Percentiles rank a stretch among this genome's conserved stretches.
Conservation (phyloP, 1,140 invertebrate species). For the Pristionchus pacificus region DNA sequence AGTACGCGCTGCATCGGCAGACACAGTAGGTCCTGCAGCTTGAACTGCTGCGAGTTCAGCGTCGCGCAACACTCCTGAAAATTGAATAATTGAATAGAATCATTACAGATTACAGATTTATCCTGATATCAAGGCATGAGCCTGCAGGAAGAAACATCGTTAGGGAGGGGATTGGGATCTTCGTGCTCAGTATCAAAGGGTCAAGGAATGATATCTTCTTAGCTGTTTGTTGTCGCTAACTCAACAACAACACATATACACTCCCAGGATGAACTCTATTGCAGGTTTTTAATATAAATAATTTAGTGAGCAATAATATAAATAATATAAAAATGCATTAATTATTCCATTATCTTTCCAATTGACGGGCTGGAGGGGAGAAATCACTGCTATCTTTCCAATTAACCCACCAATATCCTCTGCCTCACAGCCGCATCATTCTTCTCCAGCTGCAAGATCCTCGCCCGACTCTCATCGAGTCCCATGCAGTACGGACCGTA, state of each 20-base stretch:
- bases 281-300: neutral
- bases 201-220: too few relatives aligned
- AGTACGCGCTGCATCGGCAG: constrained; percentile 96
- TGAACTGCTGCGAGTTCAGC: constrained; percentile 89
- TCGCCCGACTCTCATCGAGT: constrained; percentile 74
- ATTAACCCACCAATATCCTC: constrained; percentile 6
- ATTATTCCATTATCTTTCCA: neutral
- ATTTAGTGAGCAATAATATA: neutral
- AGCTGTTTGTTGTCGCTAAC: too few relatives aligned
- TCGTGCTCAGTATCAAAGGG: too few relatives aligned
- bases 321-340: too few relatives aligned
- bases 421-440: constrained; percentile 36
- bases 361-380: neutral
- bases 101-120: too few relatives aligned
- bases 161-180: too few relatives aligned
- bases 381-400: neutral
- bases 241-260: too few relatives aligned
- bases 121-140: too few relatives aligned
- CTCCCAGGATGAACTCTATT: too few relatives aligned
- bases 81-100: too few relatives aligned
- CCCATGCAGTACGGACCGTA: constrained; percentile 94
- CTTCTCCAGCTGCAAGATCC: constrained; percentile 71
- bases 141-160: too few relatives aligned
- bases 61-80: constrained; percentile 82
- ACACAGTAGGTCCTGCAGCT: constrained; percentile 84